Evolutionary conservation across 2,113 vertebrate species (phyloP), one percentile per base, ranked within the genome.

Genomic region (Macquaria ambigua): DNA sequence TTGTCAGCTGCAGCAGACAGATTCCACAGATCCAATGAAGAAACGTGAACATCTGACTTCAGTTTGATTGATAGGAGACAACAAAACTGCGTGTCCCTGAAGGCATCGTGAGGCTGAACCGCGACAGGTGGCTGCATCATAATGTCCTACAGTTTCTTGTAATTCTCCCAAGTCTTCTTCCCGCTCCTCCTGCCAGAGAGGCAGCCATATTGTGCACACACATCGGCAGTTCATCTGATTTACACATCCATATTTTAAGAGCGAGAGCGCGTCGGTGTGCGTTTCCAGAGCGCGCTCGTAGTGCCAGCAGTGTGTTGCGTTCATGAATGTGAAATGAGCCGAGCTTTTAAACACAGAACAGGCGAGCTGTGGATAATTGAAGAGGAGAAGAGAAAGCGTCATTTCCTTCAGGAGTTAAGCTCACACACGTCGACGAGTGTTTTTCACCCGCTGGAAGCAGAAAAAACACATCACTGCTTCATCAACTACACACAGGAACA

Each of bases 281-380:
- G 53, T 81, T 76, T 77, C 28, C 83, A 18, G 64, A 74, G 69
- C 81, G 63, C 81, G 79, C 82, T 91, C 88, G 78, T 73, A 58
- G 85, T 90, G 74, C 87, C 90, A 92, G 87, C 88, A 89, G 87
- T n/a, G 68, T 74, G 89, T 71, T 70, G 82, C 25, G 78, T 83
- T 90, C 82, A 79, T 89, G 87, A 88, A 91, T 90, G 85, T 31
- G 82, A 90, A 89, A 91, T 85, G 76, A 87, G 82, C 62, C 66
- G 59, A 79, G 90, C 76, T 88, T 89, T 93, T 85, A 93, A 90
- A 92, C 72, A 78, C 79, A 79, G 53, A 93, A 88, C 77, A 87
- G 88, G 72, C 83, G 72, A 87, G 86, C 68, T 80, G 83, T 68
- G 62, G 81, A 90, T 90, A 90, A 92, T 90, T 91, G 79, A 92